Base-by-base conservation (phyloP, 2,797 vertebrate species). In the Oryzias dopingdopingensis region DNA sequence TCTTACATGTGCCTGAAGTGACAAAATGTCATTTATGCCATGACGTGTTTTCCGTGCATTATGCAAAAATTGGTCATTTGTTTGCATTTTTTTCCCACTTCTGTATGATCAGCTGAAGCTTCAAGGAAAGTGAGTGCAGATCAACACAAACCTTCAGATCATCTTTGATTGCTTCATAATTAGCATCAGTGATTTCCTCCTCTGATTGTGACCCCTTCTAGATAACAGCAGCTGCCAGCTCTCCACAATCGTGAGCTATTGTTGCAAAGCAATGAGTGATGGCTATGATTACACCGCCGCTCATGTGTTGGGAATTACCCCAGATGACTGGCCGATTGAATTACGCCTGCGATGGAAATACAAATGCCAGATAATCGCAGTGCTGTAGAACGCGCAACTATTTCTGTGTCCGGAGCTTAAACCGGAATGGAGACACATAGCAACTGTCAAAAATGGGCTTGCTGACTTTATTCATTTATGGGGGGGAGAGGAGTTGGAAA, bases 311-410 rank as follows among this genome's bases (percentile, higher is more conserved):
- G 76, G 78, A 82, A 82, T 83, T 73, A 78, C 66, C 17, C 8
- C 81, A 65, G 72, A 76, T 66, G 78, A 81, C 20, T 42, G 69
- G 18, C 66, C 59, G 81, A 83, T 90, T 76, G 74, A 82, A 72
- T 87, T 87, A 81, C 79, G 70, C 72, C 62, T 77, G 75, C 73
- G 80, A 77, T 72, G 81, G 81, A 83, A 86, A 86, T 78, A 71
- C n/a, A 47, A 86, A 82, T 70, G 70, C 64, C 51, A 41, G 77
- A 72, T 74, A 49, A 67, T 59, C 20, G n/a, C 54, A 37, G 52
- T 56, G 26, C 42, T 44, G 26, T 40, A 53, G 55, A 69, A 70
- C 58, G 75, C 12, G 53, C 66, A 1, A 1, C 83, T 90, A 86
- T 90, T 89, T 86, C 58, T 83, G 78, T 77, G 60, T 73, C 75